These are phyloP conservation scores for Paramormyrops kingsleyae DNA, from an alignment of 2,113 vertebrate species.

Conservation along the genomic window DNA sequence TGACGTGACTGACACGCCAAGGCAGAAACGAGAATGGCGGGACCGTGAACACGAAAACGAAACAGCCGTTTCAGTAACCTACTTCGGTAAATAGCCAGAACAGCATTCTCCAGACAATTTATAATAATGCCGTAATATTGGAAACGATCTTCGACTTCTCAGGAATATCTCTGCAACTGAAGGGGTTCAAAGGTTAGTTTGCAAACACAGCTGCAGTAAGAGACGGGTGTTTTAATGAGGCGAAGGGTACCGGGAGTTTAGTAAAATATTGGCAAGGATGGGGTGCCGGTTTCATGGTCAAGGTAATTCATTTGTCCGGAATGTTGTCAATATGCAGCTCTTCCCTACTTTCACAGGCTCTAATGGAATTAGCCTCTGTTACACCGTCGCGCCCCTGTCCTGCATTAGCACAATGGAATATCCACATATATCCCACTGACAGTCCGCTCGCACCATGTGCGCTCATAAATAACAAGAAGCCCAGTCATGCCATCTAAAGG, in stretches of 20 bases:
- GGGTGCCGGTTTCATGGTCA: slow-evolving; percentile 58
- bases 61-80: neutral
- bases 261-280: slow-evolving; percentile 32
- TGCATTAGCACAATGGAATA: slow-evolving; percentile 68
- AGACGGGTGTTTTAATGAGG: slow-evolving; percentile 45
- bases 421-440: slow-evolving; percentile 63
- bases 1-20: neutral
- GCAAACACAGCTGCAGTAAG: slow-evolving; percentile 44
- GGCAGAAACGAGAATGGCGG: neutral
- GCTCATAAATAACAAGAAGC: slow-evolving; percentile 54
- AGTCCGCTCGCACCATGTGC: slow-evolving; percentile 53
- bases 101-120: neutral
- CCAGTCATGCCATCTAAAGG: slow-evolving; percentile 46
- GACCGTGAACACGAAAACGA: neutral
- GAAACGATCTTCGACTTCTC: neutral
- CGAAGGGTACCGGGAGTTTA: slow-evolving; percentile 32
- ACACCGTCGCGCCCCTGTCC: slow-evolving; percentile 24
- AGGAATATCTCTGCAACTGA: neutral
- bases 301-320: slow-evolving; percentile 67
- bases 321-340: slow-evolving; percentile 67
- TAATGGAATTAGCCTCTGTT: slow-evolving; percentile 67
- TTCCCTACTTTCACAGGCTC: slow-evolving; percentile 64
- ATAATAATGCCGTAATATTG: neutral
- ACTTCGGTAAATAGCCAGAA: neutral
- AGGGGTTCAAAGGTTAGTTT: slow-evolving; percentile 40